phyloP scores from a whole-genome alignment of 1,140 invertebrate genomes.

The Drosophila orena region DNA sequence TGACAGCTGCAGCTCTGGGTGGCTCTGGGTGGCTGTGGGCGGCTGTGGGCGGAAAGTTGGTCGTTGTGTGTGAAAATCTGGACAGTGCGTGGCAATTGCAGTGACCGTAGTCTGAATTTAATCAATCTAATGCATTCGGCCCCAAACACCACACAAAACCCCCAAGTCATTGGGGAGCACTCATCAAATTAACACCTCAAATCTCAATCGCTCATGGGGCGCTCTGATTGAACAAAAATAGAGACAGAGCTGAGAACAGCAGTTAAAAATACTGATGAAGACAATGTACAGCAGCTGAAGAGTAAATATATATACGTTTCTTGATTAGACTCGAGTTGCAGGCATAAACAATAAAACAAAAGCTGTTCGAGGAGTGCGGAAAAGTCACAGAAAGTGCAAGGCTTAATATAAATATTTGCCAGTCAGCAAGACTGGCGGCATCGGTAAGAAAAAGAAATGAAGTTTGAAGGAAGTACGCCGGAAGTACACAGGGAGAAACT shows the following conservation, averaged over 20 bases:
- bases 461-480: constrained; percentile 11
- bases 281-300: background rate
- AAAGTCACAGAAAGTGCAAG: constrained; percentile 18
- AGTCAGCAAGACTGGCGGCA: constrained; percentile 17
- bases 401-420: constrained; percentile 36
- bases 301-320: background rate
- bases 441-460: constrained; percentile 25
- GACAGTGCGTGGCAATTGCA: constrained; percentile 32
- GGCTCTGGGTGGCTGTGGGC: constrained; percentile 12
- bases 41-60: constrained; percentile 15
- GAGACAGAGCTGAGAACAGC: background rate
- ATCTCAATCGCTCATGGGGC: constrained; percentile 35
- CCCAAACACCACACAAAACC: background rate
- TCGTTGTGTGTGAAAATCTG: constrained; percentile 23
- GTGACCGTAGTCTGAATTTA: constrained; percentile 47
- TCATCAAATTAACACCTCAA: constrained; percentile 64
- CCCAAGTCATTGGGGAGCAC: background rate
- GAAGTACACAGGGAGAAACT: background rate
- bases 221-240: constrained; percentile 39
- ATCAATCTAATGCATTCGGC: constrained; percentile 53
- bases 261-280: background rate
- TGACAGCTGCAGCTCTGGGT: constrained; percentile 53
- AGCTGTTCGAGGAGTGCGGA: background rate
- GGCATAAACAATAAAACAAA: constrained; percentile 10
- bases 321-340: background rate